Conservation (phyloP, 2,797 vertebrate species). For the Platalea minor region DNA sequence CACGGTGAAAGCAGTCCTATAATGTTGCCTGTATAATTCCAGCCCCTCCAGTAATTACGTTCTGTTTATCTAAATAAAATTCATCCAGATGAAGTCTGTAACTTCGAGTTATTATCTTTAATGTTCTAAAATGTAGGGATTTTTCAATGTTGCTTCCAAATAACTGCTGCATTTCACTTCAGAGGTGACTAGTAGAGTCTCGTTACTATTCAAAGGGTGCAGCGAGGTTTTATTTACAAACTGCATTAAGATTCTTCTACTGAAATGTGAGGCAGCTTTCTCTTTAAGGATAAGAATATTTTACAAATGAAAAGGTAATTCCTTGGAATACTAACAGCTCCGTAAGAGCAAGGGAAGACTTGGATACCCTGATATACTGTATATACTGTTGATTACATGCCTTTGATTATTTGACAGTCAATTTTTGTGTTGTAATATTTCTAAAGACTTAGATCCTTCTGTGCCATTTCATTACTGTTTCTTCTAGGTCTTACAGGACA, state of each 20-base stretch:
- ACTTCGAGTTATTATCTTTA: background rate
- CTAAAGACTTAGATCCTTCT: background rate
- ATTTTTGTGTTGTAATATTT: background rate
- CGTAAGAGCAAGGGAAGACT: background rate
- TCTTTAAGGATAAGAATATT: background rate
- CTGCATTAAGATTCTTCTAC: background rate
- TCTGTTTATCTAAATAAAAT: constrained; percentile 35
- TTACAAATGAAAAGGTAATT: background rate
- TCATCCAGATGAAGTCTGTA: constrained; percentile 18
- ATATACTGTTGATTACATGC: background rate
- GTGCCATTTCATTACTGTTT: background rate
- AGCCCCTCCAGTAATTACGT: background rate
- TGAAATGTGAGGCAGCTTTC: background rate
- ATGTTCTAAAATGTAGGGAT: background rate
- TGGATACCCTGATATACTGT: background rate
- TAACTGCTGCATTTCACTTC: background rate
- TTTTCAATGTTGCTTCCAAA: background rate
- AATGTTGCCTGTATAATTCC: background rate
- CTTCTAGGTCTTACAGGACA: background rate
- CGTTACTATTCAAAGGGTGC: background rate
- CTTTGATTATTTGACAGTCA: background rate
- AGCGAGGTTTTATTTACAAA: constrained; percentile 1
- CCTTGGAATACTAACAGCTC: background rate
- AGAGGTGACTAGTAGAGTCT: background rate
- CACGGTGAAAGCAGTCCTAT: background rate